A percentile compares a stretch with the other conserved stretches of the same genome.
phyloP scores from a whole-genome alignment of 2,113 vertebrate genomes.

The Nettapus auritus region DNA sequence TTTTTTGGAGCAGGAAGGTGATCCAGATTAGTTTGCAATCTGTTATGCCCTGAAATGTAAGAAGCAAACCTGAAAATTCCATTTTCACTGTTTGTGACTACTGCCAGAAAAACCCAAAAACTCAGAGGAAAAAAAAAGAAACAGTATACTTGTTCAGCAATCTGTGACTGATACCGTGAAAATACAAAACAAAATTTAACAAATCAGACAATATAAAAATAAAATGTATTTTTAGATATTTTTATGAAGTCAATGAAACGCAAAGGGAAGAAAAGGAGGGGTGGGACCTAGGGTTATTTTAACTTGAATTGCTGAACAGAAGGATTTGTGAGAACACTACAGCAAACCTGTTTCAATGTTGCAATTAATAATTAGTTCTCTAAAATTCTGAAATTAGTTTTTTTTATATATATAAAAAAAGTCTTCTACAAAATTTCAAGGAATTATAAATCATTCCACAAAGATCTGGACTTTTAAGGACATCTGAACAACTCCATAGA shows the following conservation, averaged over 20 bases:
- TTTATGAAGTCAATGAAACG: not conserved
- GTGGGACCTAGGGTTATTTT: too few species aligned
- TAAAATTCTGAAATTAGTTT: not conserved
- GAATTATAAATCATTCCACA: not conserved
- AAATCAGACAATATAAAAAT: not conserved
- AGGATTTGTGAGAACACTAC: not conserved
- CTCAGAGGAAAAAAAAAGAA: not conserved
- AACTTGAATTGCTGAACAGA: not conserved
- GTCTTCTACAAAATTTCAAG: not conserved
- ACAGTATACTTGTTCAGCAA: not conserved
- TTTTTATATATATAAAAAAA: not conserved
- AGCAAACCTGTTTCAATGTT: not conserved
- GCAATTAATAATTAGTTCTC: not conserved
- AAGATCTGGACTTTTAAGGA: not conserved
- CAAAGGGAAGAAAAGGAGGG: not conserved
- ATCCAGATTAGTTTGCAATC: slow-evolving; percentile 4
- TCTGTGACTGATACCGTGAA: not conserved
- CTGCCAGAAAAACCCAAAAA: not conserved
- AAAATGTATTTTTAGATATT: not conserved
- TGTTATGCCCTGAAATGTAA: not conserved
- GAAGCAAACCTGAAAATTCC: not conserved
- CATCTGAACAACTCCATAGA: not conserved
- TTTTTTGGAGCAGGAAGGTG: slow-evolving; percentile 1
- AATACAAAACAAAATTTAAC: not conserved
- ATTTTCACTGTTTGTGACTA: not conserved